Percentiles rank a stretch among this genome's conserved stretches.
These are phyloP conservation scores for Dermatemys mawii DNA, from an alignment of 2,113 vertebrate genomes.

Conservation along the genomic window DNA sequence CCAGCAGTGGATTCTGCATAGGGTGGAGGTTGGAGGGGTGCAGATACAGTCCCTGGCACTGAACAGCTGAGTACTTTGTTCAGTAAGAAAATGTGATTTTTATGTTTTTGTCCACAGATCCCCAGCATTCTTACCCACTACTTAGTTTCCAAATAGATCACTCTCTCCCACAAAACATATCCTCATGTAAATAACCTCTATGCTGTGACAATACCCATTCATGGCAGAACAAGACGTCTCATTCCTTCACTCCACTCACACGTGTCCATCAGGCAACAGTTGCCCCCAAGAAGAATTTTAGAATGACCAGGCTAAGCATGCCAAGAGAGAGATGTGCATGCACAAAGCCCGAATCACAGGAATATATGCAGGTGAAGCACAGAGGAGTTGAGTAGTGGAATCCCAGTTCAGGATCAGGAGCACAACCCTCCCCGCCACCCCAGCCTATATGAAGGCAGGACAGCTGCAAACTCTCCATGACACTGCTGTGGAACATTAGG, in stretches of 20 bases:
- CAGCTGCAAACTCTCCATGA: background rate
- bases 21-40: background rate
- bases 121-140: background rate
- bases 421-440: background rate
- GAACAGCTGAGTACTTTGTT: background rate
- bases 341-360: background rate
- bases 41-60: background rate
- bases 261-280: constrained; percentile 20
- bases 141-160: background rate
- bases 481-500: background rate
- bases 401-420: background rate
- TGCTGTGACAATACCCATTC: background rate
- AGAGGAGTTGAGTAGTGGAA: background rate
- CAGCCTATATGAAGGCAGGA: background rate
- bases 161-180: background rate
- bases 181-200: background rate
- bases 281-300: constrained; percentile 11
- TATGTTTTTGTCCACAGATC: background rate
- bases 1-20: background rate
- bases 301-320: background rate
- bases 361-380: background rate
- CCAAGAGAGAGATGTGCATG: constrained; percentile 1
- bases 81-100: background rate
- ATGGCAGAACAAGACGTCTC: background rate
- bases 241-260: constrained; percentile 17